phyloP scores from a whole-genome alignment of 2,113 vertebrate genomes.

The Genyomyrus donnyi region DNA sequence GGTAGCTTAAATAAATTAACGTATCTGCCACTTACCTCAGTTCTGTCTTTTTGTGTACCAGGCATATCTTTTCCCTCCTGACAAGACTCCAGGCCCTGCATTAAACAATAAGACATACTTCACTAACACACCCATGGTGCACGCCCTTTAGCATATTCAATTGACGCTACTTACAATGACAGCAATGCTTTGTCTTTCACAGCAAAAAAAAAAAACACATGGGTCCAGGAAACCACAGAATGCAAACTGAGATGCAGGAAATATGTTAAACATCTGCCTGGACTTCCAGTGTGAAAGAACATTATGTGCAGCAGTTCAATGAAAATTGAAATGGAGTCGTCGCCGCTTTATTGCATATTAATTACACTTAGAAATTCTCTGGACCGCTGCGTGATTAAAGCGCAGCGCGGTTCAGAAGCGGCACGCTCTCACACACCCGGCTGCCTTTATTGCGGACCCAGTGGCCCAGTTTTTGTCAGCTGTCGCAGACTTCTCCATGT shows the following conservation, averaged over 20 bases:
- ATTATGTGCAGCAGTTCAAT: slow-evolving; percentile 1
- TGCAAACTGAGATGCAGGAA: not conserved
- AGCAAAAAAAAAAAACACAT: not conserved
- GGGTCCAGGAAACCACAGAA: not conserved
- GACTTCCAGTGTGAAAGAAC: not conserved
- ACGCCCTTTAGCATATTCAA: not conserved
- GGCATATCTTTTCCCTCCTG: slow-evolving; percentile 11
- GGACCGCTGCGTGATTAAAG: slow-evolving; percentile 10
- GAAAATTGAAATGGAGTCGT: slow-evolving; percentile 13
- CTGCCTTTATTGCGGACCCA: slow-evolving; percentile 23
- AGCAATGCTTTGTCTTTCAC: not conserved
- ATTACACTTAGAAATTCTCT: slow-evolving; percentile 15
- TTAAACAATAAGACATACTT: not conserved
- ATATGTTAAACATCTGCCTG: not conserved
- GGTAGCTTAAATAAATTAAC: not conserved
- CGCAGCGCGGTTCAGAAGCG: not conserved
- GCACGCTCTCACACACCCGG: slow-evolving; percentile 10
- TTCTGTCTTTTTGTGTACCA: slow-evolving; percentile 4
- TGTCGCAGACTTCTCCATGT: not conserved
- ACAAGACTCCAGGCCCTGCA: slow-evolving; percentile 4
- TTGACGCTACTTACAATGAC: not conserved
- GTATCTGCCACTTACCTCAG: not conserved
- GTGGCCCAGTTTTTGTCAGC: slow-evolving; percentile 13
- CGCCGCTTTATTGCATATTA: slow-evolving; percentile 12
- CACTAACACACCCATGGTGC: not conserved